phyloP scores from a whole-genome alignment of 2,888 invertebrate genomes.

The Hemistola chrysoprasaria region DNA sequence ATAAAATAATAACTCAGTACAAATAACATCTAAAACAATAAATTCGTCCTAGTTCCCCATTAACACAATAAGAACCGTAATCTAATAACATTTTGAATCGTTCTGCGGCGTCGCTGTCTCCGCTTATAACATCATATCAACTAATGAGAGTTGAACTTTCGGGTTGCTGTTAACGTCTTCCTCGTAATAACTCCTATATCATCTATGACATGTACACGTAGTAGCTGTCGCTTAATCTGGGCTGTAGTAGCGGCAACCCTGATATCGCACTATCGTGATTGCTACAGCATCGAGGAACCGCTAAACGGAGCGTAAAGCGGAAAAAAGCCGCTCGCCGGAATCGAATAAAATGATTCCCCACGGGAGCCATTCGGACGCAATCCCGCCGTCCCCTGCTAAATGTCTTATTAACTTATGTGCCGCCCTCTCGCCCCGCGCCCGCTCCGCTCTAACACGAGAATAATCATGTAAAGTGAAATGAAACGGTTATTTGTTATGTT shows the following conservation, averaged over 20 bases:
- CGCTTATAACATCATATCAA: conserved; percentile 51
- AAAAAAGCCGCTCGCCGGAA: conserved; percentile 82
- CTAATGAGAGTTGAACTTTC: conserved; percentile 57
- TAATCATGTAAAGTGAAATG: conserved; percentile 83
- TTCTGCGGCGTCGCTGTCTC: conserved; percentile 55
- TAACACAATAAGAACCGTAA: conserved; percentile 39
- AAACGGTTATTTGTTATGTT: conserved; percentile 81
- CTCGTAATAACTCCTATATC: conserved; percentile 3
- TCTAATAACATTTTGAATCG: conserved; percentile 39
- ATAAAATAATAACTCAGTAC: conserved; percentile 3
- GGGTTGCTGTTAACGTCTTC: conserved; percentile 11
- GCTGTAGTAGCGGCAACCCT: conserved; percentile 3
- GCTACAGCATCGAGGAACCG: conserved; percentile 60
- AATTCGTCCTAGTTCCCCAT: conserved; percentile 43
- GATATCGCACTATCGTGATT: conserved; percentile 61
- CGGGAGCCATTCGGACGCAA: conserved; percentile 87
- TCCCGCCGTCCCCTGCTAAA: conserved; percentile 82
- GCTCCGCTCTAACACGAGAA: conserved; percentile 67
- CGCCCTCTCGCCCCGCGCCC: conserved; percentile 52
- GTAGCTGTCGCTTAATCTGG: conserved; percentile 18
- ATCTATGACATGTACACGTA: conserved; percentile 3
- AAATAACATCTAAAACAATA: no score
- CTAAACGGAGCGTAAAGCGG: conserved; percentile 79
- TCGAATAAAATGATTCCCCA: conserved; percentile 89
- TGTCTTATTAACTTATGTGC: conserved; percentile 82